phyloP scores from a whole-genome alignment of 2,888 invertebrate genomes.

The Gastrophysa polygoni region DNA sequence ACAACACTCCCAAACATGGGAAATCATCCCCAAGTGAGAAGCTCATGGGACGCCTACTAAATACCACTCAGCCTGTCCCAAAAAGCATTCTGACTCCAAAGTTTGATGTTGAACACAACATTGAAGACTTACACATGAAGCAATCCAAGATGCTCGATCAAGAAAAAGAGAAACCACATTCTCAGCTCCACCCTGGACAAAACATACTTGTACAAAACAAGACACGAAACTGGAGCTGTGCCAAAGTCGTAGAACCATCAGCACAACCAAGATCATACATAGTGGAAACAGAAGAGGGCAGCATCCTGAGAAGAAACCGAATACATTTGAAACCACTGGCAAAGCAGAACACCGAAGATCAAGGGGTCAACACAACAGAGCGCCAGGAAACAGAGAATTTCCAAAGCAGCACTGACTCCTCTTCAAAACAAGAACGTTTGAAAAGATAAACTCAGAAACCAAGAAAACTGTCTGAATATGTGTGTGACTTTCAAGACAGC shows the following conservation, averaged over 20 bases:
- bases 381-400: background rate
- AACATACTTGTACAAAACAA: background rate
- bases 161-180: background rate
- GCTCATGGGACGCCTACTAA: background rate
- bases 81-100: background rate
- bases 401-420: background rate
- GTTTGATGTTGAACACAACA: background rate
- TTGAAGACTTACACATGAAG: background rate
- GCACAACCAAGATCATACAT: background rate
- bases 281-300: background rate
- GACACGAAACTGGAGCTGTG: background rate
- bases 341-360: background rate
- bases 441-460: background rate
- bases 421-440: background rate
- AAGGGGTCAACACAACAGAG: background rate
- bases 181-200: background rate
- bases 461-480: background rate
- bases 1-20: background rate
- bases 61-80: background rate
- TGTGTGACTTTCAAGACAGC: background rate
- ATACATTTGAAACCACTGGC: background rate
- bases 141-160: background rate
- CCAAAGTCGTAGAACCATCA: background rate
- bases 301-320: background rate
- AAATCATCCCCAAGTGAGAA: no score